These are phyloP conservation scores for Rhynchophorus ferrugineus DNA, from an alignment of 1,140 invertebrate genomes.

Conservation along the genomic window DNA sequence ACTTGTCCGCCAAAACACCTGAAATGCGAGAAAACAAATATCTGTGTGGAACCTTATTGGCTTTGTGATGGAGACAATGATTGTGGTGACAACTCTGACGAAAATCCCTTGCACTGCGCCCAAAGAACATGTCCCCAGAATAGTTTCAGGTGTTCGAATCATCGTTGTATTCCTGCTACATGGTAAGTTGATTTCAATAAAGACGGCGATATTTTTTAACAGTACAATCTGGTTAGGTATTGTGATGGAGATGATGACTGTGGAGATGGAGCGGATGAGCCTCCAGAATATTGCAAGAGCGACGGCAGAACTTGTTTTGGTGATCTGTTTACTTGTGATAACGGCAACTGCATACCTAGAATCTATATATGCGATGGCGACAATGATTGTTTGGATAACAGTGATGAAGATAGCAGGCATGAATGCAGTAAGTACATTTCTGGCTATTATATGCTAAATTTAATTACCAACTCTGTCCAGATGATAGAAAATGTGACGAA, in stretches of 20 bases:
- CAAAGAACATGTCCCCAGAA: conserved; percentile 83
- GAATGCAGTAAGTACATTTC: conserved; percentile 68
- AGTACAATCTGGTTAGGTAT: too few relatives aligned
- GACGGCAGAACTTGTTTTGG: conserved; percentile 93
- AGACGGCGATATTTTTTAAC: too few relatives aligned
- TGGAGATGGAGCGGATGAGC: conserved; percentile 82
- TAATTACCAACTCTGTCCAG: conserved; percentile 38
- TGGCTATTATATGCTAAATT: not conserved
- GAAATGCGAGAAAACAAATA: conserved; percentile 89
- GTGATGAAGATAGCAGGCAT: conserved; percentile 83
- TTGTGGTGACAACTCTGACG: conserved; percentile 93
- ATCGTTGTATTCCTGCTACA: conserved; percentile 81
- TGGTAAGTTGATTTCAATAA: conserved; percentile 88
- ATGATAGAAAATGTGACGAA: conserved; percentile 83
- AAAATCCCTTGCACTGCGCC: conserved; percentile 82
- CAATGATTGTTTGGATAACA: conserved; percentile 89
- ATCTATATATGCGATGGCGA: conserved; percentile 98
- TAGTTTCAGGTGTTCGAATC: conserved; percentile 81
- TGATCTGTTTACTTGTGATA: conserved; percentile 91
- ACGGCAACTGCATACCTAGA: conserved; percentile 92
- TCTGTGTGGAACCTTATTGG: conserved; percentile 93
- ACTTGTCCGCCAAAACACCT: conserved; percentile 81
- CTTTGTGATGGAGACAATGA: conserved; percentile 89
- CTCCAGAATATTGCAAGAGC: conserved; percentile 83
- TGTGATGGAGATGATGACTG: conserved; percentile 87